Evolutionary conservation across 2,888 invertebrate species (phyloP).

Genomic region (Lasioglossum zephyrum): DNA sequence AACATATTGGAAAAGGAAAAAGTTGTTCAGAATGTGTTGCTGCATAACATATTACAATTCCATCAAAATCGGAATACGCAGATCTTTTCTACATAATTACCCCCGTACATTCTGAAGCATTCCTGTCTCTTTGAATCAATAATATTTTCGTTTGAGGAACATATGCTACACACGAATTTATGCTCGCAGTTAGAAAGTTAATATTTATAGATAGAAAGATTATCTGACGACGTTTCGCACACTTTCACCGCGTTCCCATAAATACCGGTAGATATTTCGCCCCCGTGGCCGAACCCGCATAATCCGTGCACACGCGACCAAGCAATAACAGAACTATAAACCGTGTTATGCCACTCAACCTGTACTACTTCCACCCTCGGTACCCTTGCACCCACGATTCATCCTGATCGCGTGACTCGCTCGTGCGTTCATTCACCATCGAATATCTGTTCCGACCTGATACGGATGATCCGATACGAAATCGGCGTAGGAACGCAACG

Average conservation of each 20-base stretch:
- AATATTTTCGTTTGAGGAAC: neutral
- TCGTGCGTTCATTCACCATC: neutral
- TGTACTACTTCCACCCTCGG: neutral
- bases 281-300: neutral
- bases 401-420: conserved; percentile 10
- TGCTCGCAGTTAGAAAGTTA: neutral
- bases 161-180: neutral
- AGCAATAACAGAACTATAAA: conserved; percentile 3
- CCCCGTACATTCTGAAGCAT: too few relatives aligned
- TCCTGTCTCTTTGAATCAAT: neutral
- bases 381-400: neutral
- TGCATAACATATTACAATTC: too few relatives aligned
- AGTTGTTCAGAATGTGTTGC: too few relatives aligned
- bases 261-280: neutral
- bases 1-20: too few relatives aligned
- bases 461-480: neutral
- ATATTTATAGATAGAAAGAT: neutral
- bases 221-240: neutral
- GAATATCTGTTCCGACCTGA: conserved; percentile 6
- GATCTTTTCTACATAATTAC: too few relatives aligned
- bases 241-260: neutral
- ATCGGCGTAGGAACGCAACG: neutral
- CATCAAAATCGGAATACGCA: too few relatives aligned
- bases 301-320: neutral
- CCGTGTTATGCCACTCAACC: neutral